phyloP scores from a whole-genome alignment of 2,113 vertebrate species.

The Microcebus tavaratra region DNA sequence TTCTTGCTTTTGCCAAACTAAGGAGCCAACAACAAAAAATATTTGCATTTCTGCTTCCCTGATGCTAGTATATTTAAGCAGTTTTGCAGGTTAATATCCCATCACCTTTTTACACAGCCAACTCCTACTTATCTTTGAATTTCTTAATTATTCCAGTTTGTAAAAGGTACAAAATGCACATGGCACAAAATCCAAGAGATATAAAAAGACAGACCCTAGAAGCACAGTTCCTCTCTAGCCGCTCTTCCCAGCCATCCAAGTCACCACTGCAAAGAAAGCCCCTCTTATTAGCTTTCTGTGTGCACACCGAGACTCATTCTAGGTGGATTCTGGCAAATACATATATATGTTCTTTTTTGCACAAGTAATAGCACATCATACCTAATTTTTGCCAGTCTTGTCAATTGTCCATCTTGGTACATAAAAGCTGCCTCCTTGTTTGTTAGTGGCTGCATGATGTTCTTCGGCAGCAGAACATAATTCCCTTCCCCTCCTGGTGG shows the following conservation, averaged over 20 bases:
- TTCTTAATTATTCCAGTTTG: background rate
- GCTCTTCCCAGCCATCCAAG: background rate
- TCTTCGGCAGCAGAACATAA: background rate
- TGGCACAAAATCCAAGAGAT: background rate
- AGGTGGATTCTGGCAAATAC: background rate
- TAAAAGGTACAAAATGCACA: background rate
- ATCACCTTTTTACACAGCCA: background rate
- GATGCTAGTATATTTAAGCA: background rate
- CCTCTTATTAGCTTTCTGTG: too few relatives aligned
- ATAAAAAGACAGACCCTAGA: background rate
- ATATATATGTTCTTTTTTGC: background rate
- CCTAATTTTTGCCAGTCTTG: background rate
- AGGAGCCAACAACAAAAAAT: background rate
- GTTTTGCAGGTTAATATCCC: background rate
- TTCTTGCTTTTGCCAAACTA: constrained; percentile 2
- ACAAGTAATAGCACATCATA: background rate
- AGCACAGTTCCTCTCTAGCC: background rate
- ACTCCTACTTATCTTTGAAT: background rate
- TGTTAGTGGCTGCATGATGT: background rate
- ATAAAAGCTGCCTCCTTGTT: background rate
- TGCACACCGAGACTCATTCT: background rate
- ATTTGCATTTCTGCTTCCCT: background rate
- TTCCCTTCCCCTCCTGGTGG: background rate
- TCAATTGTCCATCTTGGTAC: background rate
- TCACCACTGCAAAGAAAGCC: background rate